Percentiles rank a stretch among this genome's conserved stretches.
These are phyloP conservation scores for Anhinga rufa DNA, from an alignment of 2,113 vertebrate genomes.

Conservation along the genomic window DNA sequence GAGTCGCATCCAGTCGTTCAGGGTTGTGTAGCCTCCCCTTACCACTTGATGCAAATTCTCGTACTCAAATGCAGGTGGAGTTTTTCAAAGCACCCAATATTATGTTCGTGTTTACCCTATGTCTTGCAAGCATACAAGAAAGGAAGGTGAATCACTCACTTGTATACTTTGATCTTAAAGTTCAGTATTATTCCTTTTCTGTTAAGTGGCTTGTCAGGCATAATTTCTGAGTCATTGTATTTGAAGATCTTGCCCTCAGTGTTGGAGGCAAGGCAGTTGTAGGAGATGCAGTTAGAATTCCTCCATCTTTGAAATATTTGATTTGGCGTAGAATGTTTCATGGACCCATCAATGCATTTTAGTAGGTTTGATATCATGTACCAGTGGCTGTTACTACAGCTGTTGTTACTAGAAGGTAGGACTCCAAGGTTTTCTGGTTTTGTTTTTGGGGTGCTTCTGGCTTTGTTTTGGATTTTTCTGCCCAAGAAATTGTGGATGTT, in stretches of 20 bases:
- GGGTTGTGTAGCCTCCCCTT: neutral
- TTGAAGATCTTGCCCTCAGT: neutral
- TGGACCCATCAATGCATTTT: neutral
- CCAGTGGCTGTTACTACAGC: neutral
- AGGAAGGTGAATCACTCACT: neutral
- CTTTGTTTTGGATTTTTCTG: neutral
- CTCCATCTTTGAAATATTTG: neutral
- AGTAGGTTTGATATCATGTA: fast-evolving
- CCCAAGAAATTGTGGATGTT: constrained; percentile 1
- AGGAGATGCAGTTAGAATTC: neutral
- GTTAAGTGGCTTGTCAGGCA: neutral
- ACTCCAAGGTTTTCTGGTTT: neutral
- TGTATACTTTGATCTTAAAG: constrained; percentile 13
- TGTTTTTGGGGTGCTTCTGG: neutral
- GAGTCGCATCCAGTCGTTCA: neutral
- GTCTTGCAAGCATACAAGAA: neutral
- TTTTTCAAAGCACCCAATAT: neutral
- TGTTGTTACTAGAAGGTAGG: neutral
- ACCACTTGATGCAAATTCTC: neutral
- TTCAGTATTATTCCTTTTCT: neutral
- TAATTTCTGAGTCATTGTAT: neutral
- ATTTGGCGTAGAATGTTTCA: neutral
- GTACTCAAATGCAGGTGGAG: neutral
- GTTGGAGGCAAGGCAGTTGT: neutral
- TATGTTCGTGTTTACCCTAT: neutral